Base-by-base conservation (phyloP, 2,113 vertebrate genomes). In the Clupea harengus region DNA sequence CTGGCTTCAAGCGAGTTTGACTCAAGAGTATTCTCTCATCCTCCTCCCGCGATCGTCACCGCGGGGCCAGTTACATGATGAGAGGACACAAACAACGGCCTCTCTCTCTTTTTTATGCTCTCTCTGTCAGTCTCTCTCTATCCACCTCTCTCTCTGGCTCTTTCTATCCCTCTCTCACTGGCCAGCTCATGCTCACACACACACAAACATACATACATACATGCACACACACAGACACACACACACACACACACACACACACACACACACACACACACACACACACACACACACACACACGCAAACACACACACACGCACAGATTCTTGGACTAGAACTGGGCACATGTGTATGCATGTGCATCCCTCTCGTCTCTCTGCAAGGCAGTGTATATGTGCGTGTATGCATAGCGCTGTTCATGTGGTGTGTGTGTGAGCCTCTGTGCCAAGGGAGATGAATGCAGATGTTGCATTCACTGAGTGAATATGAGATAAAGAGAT, bases 281-380 rank as follows among this genome's bases (percentile, higher is more conserved):
- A 52, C 11, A 52, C 52, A 25, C 64, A 72, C 64, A 72, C 67
- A 75, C 28, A 32, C 9, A 39, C 60, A 64, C 20, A 22, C 60
- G n/a, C 60, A 64, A 3, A 64, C 18, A 25, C 60, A 22, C 20
- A 25, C 3, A 60, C 54, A 22, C 54, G 15, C 67, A 39, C 25
- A 72, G 64, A 72, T 25, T 15, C 67, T 75, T 75, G 67, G n/a
- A 75, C 67, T 11, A 28, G 67, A 32, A 39, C 25, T 75, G 67
- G 28, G n/a, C 67, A 75, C 67, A 75, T 67, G 22, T 67, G 54
- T 20, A 67, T 67, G 22, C 60, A 67, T 67, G 60, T 67, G 60
- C 60, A 67, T 67, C n/a, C 28, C 60, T 67, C 1, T 7, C 57
- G 20, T 25, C n/a, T 67, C 25, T 28, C 60, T 25, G n/a, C 25